phyloP scores from a whole-genome alignment of 1,140 invertebrate genomes.

The Chionoecetes opilio region DNA sequence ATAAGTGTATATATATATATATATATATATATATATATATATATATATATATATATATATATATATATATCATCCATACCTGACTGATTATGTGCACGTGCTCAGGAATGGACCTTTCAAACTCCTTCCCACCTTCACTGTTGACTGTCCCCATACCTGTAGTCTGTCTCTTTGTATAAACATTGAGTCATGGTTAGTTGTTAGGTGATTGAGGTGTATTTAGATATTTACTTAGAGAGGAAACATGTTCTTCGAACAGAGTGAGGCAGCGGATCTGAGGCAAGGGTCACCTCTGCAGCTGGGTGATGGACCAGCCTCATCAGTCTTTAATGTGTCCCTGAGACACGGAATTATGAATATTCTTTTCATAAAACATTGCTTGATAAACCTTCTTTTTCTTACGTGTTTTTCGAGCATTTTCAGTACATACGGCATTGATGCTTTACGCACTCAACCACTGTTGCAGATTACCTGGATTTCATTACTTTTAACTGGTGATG shows the following conservation, averaged over 20 bases:
- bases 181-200: neutral
- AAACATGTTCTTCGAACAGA: neutral
- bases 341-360: neutral
- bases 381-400: no score
- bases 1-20: no score
- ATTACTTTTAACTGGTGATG: no score
- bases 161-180: neutral
- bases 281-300: neutral
- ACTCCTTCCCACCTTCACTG: constrained; percentile 35
- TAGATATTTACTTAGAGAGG: neutral
- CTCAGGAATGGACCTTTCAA: neutral
- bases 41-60: no score
- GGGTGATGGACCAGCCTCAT: neutral
- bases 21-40: no score
- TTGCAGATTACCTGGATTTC: no score
- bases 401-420: no score
- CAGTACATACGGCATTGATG: no score
- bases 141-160: constrained; percentile 36
- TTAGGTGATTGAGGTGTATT: neutral
- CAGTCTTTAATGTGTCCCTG: neutral
- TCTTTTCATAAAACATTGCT: no score
- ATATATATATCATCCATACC: no score
- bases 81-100: neutral
- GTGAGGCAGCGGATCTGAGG: neutral
- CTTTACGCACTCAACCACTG: no score